Base-by-base conservation (phyloP, 2,113 vertebrate species). In the Thomomys bottae region DNA sequence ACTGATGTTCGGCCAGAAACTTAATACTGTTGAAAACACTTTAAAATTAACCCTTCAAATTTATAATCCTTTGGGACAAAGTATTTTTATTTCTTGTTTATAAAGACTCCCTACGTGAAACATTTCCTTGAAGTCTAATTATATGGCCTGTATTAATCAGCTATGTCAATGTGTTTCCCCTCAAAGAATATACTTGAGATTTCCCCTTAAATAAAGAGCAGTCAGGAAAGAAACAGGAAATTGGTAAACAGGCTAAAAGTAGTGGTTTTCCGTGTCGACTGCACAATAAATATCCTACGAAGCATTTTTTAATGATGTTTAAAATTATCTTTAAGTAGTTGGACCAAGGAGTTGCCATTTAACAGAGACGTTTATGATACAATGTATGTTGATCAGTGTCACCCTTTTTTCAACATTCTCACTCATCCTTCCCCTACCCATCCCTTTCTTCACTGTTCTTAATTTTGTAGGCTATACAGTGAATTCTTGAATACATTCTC, bases 41-140 rank as follows among this genome's bases (percentile, higher is more conserved):
- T 85, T 83, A 26, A 82, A 84, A 88, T 92, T 84, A 45, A 26
- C 30, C 12, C 6, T 87, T 84, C 24, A 82, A n/a, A 76, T 93
- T 21, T 86, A 34, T 8, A 86, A 40, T 63, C 57, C 36, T 71
- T 75, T 77, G 11, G 80, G 11, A 40, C 67, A 88, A 72, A 79
- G 79, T 20, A 30, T 77, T 77, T 85, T 3, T 28, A 2, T 36
- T 76, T 17, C 23, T 12, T 23, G 11, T 57, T 80, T 32, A 80
- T 89, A 28, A 89, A 94, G 36, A 8, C 2, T 91, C 38, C 80
- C 38, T 66, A 34, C n/a, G 66, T 30, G 21, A 81, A 96, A 91
- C 23, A 8, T 64, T 26, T 61, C 81, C 82, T 90, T 84, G 59
- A n/a, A 4, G 23, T 80, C 64, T 93, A 77, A 73, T 89, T 93